Base-by-base conservation (phyloP, 2,888 invertebrate genomes). In the Venusia cambrica region DNA sequence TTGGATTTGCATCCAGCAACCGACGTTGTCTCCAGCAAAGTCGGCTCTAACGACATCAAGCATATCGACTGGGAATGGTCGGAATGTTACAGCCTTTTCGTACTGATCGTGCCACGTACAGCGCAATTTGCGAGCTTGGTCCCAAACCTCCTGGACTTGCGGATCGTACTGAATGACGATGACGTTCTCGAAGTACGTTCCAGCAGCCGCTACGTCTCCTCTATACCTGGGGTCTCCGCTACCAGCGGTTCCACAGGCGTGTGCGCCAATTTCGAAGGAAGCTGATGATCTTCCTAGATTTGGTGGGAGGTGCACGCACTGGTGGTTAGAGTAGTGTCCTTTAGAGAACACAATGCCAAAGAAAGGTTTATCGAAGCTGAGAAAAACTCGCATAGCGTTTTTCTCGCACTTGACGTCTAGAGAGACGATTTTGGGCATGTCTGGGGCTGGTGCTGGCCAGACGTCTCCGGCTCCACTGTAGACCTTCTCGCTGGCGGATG, bases 1-100 rank as follows among this genome's bases (percentile, higher is more conserved):
- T 88, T 97, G 97, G 51, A 97, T 97, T 70, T 97, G 97, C 97
- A 97, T 97, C 97, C 97, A 97, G 79, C 97, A 97, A 7, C 97
- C 97, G 1, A 97, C 96, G 63, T 97, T 97, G 61, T 97, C 97
- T 0, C 97, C 97, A 37, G 97, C 96, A 54, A 97, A 97, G 61
- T 97, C 97, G 2, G 97, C 97, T 30, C 96, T 87, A n/a, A 97
- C 96, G 2, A 97, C 97, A 71, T 97, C 97, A 31, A 97, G 67
- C 96, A 97, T 97, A 68, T 97, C 97, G 1, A 97, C 97, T 0
- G 97, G 96, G 91, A 97, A 97, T 0, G 97, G 97, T 31, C 97
- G 87, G 85, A 97, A 97, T 0, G 97, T 97, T 0, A 97, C 97
- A 2, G 97, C 95, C 68, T 97, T 97, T 78, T 97, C 97, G 61